Evolutionary conservation across 2,888 invertebrate species (phyloP).

Genomic region (Alitta virens): DNA sequence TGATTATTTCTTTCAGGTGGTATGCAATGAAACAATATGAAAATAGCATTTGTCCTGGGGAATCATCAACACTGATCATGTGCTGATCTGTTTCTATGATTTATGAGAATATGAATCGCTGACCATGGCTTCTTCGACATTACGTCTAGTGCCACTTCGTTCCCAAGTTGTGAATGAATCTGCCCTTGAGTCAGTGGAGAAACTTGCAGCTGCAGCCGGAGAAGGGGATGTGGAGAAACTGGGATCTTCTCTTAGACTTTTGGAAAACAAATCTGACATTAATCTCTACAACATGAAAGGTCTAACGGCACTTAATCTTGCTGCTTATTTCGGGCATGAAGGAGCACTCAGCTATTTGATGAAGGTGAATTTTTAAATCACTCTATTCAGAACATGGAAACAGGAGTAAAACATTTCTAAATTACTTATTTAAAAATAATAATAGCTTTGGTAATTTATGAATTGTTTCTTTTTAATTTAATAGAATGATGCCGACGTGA

Average conservation of each 20-base stretch:
- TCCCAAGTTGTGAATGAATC: background rate
- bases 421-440: too few species aligned
- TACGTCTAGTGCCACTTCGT: background rate
- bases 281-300: background rate
- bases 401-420: too few species aligned
- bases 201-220: background rate
- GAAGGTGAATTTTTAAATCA: background rate
- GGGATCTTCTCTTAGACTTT: background rate
- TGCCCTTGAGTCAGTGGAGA: background rate
- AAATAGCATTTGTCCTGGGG: too few species aligned
- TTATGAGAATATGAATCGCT: too few species aligned
- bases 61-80: too few species aligned
- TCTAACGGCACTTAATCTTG: background rate
- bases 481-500: slow-evolving; percentile 23
- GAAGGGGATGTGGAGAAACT: background rate
- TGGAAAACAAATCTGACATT: background rate
- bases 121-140: background rate
- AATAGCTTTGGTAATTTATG: too few species aligned
- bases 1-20: too few species aligned
- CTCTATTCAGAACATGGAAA: too few species aligned
- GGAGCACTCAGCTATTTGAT: background rate
- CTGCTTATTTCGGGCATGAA: background rate
- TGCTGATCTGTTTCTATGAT: too few species aligned
- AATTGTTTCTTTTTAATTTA: background rate
- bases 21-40: too few species aligned